phyloP scores from a whole-genome alignment of 2,797 vertebrate species.

The Falco novaeseelandiae region DNA sequence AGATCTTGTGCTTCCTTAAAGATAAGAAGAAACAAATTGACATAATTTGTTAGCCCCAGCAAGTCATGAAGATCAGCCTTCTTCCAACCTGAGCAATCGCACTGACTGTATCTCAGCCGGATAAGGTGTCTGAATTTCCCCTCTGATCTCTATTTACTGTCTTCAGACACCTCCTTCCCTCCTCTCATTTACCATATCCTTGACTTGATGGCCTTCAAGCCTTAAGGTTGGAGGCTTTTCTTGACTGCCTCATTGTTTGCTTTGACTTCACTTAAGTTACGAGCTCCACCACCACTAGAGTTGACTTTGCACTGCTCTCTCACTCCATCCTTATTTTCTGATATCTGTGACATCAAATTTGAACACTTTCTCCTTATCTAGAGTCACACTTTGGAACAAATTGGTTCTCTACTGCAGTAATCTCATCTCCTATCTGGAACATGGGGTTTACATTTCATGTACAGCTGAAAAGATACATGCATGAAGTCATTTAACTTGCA shows the following conservation, averaged over 20 bases:
- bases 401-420: not conserved
- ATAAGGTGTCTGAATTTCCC: not conserved
- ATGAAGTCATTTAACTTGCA: not conserved
- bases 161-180: not conserved
- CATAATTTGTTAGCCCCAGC: not conserved
- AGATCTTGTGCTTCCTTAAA: not conserved
- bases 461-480: not conserved
- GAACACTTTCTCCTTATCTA: not conserved
- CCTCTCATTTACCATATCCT: not conserved
- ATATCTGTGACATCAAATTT: not conserved
- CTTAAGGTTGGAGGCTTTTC: not conserved
- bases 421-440: not conserved
- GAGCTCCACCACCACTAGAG: not conserved
- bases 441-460: fast-evolving
- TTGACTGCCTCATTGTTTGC: not conserved
- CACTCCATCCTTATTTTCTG: not conserved
- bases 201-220: not conserved
- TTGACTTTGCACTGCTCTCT: not conserved
- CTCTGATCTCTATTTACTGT: not conserved
- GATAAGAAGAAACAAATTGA: not conserved
- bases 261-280: not conserved
- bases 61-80: not conserved
- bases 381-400: not conserved
- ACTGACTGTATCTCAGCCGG: not conserved
- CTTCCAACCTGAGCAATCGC: not conserved